A percentile compares a stretch with the other conserved stretches of the same genome.
These are phyloP conservation scores for Phenacoccus solenopsis DNA, from an alignment of 1,140 invertebrate species.

Conservation along the genomic window DNA sequence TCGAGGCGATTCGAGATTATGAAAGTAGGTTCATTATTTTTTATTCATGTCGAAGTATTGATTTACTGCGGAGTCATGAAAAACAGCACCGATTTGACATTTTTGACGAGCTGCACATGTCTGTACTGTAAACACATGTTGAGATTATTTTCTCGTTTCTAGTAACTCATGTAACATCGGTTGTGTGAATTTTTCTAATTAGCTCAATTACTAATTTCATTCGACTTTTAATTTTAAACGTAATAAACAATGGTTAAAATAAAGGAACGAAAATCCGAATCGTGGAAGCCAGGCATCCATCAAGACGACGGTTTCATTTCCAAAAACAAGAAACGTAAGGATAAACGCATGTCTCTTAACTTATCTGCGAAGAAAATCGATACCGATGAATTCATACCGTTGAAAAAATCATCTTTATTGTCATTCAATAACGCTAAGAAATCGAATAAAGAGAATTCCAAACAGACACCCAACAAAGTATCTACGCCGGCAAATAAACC, in stretches of 20 bases:
- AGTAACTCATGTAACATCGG: too few relatives aligned
- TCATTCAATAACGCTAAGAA: background rate
- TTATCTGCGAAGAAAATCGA: background rate
- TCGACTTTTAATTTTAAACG: background rate
- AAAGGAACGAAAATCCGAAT: background rate
- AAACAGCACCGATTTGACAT: too few relatives aligned
- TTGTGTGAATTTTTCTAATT: too few relatives aligned
- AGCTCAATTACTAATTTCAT: background rate
- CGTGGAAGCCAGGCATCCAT: background rate
- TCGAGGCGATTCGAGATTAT: too few relatives aligned
- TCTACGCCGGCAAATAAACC: background rate
- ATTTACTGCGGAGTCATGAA: too few relatives aligned
- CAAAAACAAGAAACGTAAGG: background rate
- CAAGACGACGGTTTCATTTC: background rate
- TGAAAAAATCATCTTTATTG: background rate
- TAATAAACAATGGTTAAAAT: background rate
- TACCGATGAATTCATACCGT: background rate
- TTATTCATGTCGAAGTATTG: too few relatives aligned
- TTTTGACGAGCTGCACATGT: too few relatives aligned
- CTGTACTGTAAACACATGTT: too few relatives aligned
- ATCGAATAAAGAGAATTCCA: background rate
- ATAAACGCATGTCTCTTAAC: background rate
- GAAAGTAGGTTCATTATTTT: too few relatives aligned
- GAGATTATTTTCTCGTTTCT: too few relatives aligned
- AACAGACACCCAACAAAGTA: background rate